Evolutionary conservation across 2,888 invertebrate species (phyloP), one percentile per base, ranked within the genome.

Genomic region (Chalcis sispes): DNA sequence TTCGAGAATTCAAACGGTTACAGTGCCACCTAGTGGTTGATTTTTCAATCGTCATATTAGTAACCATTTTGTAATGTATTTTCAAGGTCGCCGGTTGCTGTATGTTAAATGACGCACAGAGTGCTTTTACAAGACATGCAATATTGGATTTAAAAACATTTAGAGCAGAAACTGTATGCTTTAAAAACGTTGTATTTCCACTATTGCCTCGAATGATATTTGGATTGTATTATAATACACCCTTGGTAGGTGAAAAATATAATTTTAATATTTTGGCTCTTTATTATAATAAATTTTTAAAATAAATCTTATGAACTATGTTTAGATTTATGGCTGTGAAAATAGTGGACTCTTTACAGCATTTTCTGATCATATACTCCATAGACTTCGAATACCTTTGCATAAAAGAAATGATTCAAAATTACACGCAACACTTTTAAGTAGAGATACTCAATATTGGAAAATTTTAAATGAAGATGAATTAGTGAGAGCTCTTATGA

Each of bases 201-300:
- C 90, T 99, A 58, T 89, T 98, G 79, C 98, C 99, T 0, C 92
- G 99, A 85, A 98, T 98, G 97, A 96, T 98, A 83, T 97, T 96
- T 90, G 99, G 99, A 15, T 91, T 99, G 23, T 99, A 94, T 89
- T 99, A 99, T 88, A 99, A 99, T 86, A 98, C 98, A 81, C 98
- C 98, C n/a, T 91, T 99, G 89, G 96, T 97, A 91, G 91, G 92
- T 90, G 54, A 25, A 50, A 27, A 23, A n/a, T 42, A 50, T 10
- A 62, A 29, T 40, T 25, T 40, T 56, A 1, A 71, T 59, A 13
- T 67, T 59, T n/a, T n/a, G n/a, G n/a, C n/a, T n/a, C n/a, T n/a
- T n/a, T n/a, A n/a, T n/a, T n/a, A n/a, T n/a, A n/a, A n/a, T n/a
- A n/a, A n/a, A n/a, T n/a, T 52, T 42, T 32, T 69, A 25, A 27